A percentile compares a stretch with the other conserved stretches of the same genome.
phyloP scores from a whole-genome alignment of 1,140 invertebrate species.

The Diachasmimorpha longicaudata region DNA sequence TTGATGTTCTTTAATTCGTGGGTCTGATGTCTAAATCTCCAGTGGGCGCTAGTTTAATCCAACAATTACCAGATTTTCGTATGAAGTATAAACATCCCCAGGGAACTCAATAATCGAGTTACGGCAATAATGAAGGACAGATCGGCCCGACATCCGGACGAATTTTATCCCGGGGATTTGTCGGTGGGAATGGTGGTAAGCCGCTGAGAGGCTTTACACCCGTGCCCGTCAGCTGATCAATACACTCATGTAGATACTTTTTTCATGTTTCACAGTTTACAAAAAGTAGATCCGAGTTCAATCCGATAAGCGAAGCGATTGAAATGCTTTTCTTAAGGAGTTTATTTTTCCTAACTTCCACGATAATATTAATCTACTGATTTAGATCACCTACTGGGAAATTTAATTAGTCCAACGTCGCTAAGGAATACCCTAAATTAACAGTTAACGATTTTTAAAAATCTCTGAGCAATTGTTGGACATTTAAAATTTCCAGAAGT shows the following conservation, averaged over 20 bases:
- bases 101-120: not conserved
- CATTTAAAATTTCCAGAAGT: too few relatives aligned
- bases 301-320: too few relatives aligned
- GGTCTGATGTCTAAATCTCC: not conserved
- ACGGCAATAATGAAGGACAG: not conserved
- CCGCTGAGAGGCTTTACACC: not conserved
- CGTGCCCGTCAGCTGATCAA: too few relatives aligned
- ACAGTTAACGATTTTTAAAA: too few relatives aligned
- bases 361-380: too few relatives aligned
- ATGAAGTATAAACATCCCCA: not conserved
- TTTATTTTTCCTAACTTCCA: too few relatives aligned
- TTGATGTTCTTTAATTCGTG: not conserved
- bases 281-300: too few relatives aligned
- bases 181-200: not conserved
- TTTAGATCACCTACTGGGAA: too few relatives aligned
- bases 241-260: not conserved
- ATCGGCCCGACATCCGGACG: not conserved
- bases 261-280: not conserved
- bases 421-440: too few relatives aligned
- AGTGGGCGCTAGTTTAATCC: not conserved
- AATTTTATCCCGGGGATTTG: constrained; percentile 1
- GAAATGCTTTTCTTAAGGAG: too few relatives aligned
- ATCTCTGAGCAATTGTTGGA: too few relatives aligned
- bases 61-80: not conserved
- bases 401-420: too few relatives aligned